Evolutionary conservation across 30 jellyfish, hydroid and myxozoan species (phyloP).

Genomic region (Catostylus mosaicus): DNA sequence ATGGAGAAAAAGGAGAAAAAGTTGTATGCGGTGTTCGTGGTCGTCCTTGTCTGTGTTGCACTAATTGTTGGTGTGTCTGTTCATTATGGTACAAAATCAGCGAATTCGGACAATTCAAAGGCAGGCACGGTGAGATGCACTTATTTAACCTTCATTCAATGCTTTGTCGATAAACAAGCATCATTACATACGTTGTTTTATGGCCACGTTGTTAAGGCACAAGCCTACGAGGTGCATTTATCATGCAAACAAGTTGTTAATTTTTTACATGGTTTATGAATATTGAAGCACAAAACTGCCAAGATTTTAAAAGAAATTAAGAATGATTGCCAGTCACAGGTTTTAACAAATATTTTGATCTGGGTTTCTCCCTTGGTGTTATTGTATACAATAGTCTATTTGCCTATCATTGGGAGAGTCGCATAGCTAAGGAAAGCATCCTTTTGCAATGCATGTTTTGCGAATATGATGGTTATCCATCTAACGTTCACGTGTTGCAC

Average conservation of each 20-base stretch:
- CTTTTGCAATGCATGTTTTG: too few species aligned
- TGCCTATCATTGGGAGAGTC: too few species aligned
- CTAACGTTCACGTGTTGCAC: too few species aligned
- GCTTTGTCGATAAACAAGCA: not conserved
- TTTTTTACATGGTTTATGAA: not conserved
- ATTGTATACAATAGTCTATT: too few species aligned
- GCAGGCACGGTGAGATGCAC: not conserved
- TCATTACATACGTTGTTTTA: not conserved
- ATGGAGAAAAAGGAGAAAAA: conserved; percentile 44
- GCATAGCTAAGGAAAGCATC: too few species aligned
- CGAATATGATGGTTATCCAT: too few species aligned
- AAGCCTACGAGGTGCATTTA: not conserved
- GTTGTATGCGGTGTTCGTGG: conserved; percentile 33
- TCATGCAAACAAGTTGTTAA: not conserved
- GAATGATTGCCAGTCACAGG: too few species aligned
- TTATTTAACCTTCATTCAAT: not conserved
- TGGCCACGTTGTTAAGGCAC: too few species aligned
- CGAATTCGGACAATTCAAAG: not conserved
- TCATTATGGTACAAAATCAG: conserved; percentile 42
- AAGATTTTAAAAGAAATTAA: not conserved
- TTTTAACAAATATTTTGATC: too few species aligned
- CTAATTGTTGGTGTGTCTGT: conserved; percentile 58
- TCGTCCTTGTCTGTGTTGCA: conserved; percentile 30
- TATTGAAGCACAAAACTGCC: not conserved
- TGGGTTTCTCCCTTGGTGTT: too few species aligned